Evolutionary conservation across 2,888 invertebrate genomes (phyloP).

Genomic region (Apoda limacodes): DNA sequence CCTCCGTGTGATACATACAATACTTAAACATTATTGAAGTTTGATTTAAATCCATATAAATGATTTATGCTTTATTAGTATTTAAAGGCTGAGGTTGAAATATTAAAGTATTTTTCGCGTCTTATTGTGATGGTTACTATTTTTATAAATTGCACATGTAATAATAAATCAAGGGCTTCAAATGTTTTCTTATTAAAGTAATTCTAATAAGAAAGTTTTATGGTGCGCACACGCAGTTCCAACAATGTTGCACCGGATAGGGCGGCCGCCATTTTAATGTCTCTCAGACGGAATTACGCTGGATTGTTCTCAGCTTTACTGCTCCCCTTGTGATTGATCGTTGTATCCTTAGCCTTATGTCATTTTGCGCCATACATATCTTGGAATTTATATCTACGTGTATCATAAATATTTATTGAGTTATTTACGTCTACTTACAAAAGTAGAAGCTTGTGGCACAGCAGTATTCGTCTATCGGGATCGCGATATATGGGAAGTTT

Average conservation of each 20-base stretch:
- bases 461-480: no score
- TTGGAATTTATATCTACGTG: slow-evolving; percentile 57
- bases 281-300: slow-evolving; percentile 68
- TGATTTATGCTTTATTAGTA: slow-evolving; percentile 60
- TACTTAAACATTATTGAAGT: slow-evolving; percentile 44
- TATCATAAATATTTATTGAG: slow-evolving; percentile 60
- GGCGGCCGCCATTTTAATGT: slow-evolving; percentile 68
- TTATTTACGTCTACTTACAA: no score
- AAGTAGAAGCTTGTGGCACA: no score
- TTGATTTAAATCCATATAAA: slow-evolving; percentile 55
- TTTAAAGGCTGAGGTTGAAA: slow-evolving; percentile 30
- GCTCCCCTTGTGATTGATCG: slow-evolving; percentile 65
- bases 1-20: slow-evolving; percentile 54
- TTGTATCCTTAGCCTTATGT: slow-evolving; percentile 66
- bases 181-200: slow-evolving; percentile 23
- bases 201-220: slow-evolving; percentile 39
- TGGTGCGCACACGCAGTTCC: slow-evolving; percentile 30
- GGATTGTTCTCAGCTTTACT: slow-evolving; percentile 69
- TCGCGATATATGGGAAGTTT: no score
- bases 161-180: slow-evolving; percentile 16
- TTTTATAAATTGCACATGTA: neutral
- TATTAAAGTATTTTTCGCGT: no score
- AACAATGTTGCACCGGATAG: slow-evolving; percentile 69
- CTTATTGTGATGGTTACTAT: slow-evolving; percentile 15
- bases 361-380: slow-evolving; percentile 58